Percentiles rank a stretch among this genome's conserved stretches.
phyloP scores from a whole-genome alignment of 2,113 vertebrate species.

The Rhegmatorhina hoffmannsi region DNA sequence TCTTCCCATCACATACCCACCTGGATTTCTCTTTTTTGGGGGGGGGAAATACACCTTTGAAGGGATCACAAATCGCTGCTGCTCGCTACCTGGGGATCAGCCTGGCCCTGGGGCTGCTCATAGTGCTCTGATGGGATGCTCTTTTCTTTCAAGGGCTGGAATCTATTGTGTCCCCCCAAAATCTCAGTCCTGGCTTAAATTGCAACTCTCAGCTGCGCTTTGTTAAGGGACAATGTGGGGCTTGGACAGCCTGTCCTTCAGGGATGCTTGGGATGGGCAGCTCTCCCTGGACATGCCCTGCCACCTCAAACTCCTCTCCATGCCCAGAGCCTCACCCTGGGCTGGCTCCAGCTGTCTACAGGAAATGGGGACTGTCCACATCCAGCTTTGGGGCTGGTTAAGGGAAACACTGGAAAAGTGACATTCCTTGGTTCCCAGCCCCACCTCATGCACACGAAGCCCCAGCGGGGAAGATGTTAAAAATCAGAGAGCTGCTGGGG shows the following conservation, averaged over 20 bases:
- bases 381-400: background rate
- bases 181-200: background rate
- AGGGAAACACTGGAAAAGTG: background rate
- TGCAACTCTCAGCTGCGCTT: background rate
- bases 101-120: background rate
- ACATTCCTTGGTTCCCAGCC: background rate
- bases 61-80: background rate
- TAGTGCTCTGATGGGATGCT: background rate
- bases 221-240: background rate
- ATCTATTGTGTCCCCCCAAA: background rate
- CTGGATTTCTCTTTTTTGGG: background rate
- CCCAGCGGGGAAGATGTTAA: background rate
- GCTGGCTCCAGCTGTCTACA: background rate
- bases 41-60: background rate
- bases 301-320: background rate
- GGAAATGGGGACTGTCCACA: background rate
- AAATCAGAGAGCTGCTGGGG: background rate
- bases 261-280: background rate
- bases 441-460: fast-evolving
- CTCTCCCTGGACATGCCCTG: background rate
- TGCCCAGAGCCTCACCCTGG: background rate
- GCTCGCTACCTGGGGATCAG: background rate
- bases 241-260: background rate
- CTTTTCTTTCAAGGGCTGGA: background rate
- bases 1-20: background rate